A percentile compares a stretch with the other conserved stretches of the same genome.
phyloP scores from a whole-genome alignment of 2,113 vertebrate species.

The Myanophis thanlyinensis region DNA sequence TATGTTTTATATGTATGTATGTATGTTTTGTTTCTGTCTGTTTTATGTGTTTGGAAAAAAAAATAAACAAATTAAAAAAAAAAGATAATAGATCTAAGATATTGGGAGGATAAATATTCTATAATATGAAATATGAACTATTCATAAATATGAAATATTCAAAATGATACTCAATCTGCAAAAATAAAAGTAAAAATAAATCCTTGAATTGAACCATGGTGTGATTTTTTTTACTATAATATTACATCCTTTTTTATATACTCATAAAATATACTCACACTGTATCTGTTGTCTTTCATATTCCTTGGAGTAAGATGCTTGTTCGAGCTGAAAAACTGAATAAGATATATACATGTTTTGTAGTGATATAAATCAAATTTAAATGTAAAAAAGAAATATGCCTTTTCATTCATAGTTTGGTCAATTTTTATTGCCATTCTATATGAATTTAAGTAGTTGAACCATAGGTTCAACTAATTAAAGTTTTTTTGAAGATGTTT shows the following conservation, averaged over 20 bases:
- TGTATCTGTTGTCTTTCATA: constrained; percentile 66
- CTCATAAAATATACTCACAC: constrained; percentile 65
- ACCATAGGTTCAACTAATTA: no score
- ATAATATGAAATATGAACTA: background rate
- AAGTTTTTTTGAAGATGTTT: no score
- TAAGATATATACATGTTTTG: constrained; percentile 46
- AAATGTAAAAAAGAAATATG: constrained; percentile 17
- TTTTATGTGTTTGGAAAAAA: no score
- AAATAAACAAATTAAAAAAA: no score
- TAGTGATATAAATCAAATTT: constrained; percentile 32
- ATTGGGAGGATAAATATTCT: no score
- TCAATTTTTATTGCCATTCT: background rate
- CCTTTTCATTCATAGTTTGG: background rate
- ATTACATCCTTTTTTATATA: background rate
- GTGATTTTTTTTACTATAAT: background rate
- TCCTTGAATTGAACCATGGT: background rate
- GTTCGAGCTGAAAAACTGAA: constrained; percentile 73
- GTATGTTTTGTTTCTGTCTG: no score
- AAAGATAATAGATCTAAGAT: no score
- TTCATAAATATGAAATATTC: background rate
- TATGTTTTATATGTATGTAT: no score
- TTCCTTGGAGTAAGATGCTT: constrained; percentile 62
- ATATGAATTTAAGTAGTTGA: background rate
- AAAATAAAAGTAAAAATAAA: background rate
- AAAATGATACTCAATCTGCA: background rate